phyloP scores from a whole-genome alignment of 1,140 invertebrate species.

The Bombus superbus region DNA sequence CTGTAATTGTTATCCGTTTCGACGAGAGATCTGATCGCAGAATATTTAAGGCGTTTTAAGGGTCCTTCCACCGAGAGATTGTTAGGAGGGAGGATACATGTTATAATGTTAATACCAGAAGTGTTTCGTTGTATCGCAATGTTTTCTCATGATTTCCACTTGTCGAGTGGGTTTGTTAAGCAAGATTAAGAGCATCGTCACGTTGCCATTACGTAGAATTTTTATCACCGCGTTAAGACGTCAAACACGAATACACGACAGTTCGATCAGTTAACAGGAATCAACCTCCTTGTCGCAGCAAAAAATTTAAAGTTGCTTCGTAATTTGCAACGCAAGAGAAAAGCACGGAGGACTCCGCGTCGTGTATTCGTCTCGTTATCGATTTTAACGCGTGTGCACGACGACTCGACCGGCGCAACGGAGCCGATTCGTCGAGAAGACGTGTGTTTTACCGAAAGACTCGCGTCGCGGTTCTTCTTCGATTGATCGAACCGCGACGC shows the following conservation, averaged over 20 bases:
- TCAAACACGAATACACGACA: constrained; percentile 23
- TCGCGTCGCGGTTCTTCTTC: constrained; percentile 1
- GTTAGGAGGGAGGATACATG: constrained; percentile 12
- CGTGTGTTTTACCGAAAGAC: constrained; percentile 10
- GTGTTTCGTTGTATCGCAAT: constrained; percentile 50
- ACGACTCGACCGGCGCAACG: not conserved
- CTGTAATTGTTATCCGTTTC: constrained; percentile 15
- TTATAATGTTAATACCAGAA: constrained; percentile 47
- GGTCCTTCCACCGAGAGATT: not conserved
- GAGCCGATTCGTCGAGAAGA: not conserved
- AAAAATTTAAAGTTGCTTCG: not conserved
- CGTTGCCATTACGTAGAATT: constrained; percentile 36
- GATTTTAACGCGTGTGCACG: constrained; percentile 12
- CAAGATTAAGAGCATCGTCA: not conserved
- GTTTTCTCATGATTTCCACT: constrained; percentile 29
- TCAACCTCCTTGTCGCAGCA: not conserved
- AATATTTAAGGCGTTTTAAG: constrained; percentile 29
- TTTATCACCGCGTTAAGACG: constrained; percentile 14
- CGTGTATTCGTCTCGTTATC: constrained; percentile 30
- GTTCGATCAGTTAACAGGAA: too few relatives aligned
- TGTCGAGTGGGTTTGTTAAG: constrained; percentile 21
- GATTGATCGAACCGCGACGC: not conserved
- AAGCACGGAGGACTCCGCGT: not conserved
- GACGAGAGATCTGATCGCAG: not conserved
- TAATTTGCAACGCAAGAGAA: not conserved